A percentile compares a stretch with the other conserved stretches of the same genome.
Evolutionary conservation across 2,797 vertebrate species (phyloP).

Genomic region (Syncerus caffer): DNA sequence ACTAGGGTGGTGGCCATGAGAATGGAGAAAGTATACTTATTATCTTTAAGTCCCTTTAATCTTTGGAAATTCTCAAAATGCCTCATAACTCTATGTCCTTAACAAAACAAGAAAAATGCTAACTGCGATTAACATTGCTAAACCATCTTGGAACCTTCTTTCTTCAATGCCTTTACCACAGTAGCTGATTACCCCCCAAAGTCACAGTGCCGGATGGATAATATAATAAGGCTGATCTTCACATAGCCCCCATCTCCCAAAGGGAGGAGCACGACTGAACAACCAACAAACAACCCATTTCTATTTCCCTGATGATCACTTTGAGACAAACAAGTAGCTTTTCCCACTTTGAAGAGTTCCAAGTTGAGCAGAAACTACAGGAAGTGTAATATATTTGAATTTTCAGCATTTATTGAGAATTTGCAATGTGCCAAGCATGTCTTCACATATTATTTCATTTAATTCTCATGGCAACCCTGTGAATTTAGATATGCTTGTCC

Average conservation of each 20-base stretch:
- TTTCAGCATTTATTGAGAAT: neutral
- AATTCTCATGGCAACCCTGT: neutral
- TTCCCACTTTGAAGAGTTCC: neutral
- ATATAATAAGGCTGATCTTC: neutral
- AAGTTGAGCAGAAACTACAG: neutral
- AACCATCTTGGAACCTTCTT: neutral
- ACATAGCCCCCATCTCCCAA: neutral
- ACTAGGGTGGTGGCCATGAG: rapidly evolving
- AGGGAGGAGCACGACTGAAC: neutral
- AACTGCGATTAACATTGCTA: neutral
- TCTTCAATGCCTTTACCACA: neutral
- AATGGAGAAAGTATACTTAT: neutral
- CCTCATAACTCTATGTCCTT: neutral
- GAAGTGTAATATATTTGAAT: neutral
- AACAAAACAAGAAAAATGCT: neutral
- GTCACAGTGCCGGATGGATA: neutral
- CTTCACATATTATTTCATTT: neutral
- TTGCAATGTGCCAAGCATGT: neutral
- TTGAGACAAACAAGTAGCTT: neutral
- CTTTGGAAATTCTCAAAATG: neutral
- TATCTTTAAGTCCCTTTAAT: neutral
- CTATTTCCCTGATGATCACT: neutral
- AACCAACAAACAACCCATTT: neutral
- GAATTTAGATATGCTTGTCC: neutral
- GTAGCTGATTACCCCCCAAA: neutral